phyloP scores from a whole-genome alignment of 1,140 invertebrate genomes.

The Drosophila kurseongensis region DNA sequence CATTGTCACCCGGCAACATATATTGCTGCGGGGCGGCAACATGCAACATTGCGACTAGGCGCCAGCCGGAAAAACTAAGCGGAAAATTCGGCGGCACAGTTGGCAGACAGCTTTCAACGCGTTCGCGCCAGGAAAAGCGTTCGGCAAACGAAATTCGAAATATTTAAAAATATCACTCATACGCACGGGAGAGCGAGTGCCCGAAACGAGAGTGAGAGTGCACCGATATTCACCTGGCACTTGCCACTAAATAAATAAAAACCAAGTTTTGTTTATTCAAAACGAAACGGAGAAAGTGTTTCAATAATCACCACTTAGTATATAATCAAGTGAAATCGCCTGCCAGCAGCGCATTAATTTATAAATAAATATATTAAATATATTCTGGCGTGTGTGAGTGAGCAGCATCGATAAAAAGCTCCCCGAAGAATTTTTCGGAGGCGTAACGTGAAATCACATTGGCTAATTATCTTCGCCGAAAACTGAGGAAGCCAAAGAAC shows the following conservation, averaged over 20 bases:
- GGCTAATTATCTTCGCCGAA: slow-evolving; percentile 50
- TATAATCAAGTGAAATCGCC: slow-evolving; percentile 10
- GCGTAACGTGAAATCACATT: slow-evolving; percentile 61
- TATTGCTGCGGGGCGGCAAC: slow-evolving; percentile 1
- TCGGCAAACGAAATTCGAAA: slow-evolving; percentile 5
- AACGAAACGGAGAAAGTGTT: slow-evolving; percentile 1
- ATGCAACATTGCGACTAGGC: slow-evolving; percentile 25
- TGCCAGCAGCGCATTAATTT: slow-evolving; percentile 62
- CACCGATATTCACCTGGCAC: slow-evolving; percentile 26
- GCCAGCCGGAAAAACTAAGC: slow-evolving; percentile 32
- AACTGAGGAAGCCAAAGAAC: slow-evolving; percentile 27
- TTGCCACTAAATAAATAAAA: slow-evolving; percentile 14
- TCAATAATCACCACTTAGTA: neutral
- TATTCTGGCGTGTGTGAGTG: slow-evolving; percentile 43
- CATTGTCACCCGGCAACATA: slow-evolving; percentile 2
- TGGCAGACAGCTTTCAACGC: slow-evolving; percentile 39
- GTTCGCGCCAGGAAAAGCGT: slow-evolving; percentile 29
- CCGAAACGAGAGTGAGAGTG: slow-evolving; percentile 32
- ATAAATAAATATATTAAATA: slow-evolving; percentile 79
- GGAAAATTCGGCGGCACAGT: slow-evolving; percentile 49
- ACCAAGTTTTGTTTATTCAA: slow-evolving; percentile 13
- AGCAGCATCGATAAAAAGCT: slow-evolving; percentile 39
- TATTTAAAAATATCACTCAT: slow-evolving; percentile 45
- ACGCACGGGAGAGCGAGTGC: slow-evolving; percentile 23
- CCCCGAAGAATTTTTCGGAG: slow-evolving; percentile 9